A percentile compares a stretch with the other conserved stretches of the same genome.
phyloP scores from a whole-genome alignment of 1,140 invertebrate species.

The Ectropis grisescens region DNA sequence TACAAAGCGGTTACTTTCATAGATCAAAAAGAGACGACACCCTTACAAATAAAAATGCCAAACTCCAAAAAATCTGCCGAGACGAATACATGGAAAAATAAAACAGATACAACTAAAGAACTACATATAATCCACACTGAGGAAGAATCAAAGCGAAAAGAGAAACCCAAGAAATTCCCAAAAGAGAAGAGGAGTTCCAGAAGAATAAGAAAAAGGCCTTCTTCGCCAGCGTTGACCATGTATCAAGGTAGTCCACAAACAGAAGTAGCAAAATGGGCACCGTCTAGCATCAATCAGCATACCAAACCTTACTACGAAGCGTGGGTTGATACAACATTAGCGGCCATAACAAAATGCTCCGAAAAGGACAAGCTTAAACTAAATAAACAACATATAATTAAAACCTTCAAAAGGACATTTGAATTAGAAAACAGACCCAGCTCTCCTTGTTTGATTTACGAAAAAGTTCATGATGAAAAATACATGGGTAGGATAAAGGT shows the following conservation, averaged over 20 bases:
- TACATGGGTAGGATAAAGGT: slow-evolving; percentile 40
- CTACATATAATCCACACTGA: slow-evolving; percentile 1
- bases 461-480: slow-evolving; percentile 26
- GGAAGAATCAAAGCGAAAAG: slow-evolving; percentile 3
- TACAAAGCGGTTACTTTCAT: slow-evolving; percentile 33
- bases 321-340: slow-evolving; percentile 34
- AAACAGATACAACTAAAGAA: slow-evolving; percentile 8
- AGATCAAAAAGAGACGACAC: slow-evolving; percentile 14
- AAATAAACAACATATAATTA: slow-evolving; percentile 18
- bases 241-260: slow-evolving; percentile 19
- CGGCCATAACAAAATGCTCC: slow-evolving; percentile 21
- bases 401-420: slow-evolving; percentile 15
- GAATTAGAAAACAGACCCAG: slow-evolving; percentile 11
- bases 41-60: slow-evolving; percentile 27
- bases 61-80: slow-evolving; percentile 4
- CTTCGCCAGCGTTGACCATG: slow-evolving; percentile 13
- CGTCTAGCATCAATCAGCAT: slow-evolving; percentile 21
- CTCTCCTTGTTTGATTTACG: slow-evolving; percentile 24
- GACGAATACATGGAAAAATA: slow-evolving; percentile 10
- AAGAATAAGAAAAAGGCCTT: slow-evolving; percentile 7
- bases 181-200: slow-evolving; percentile 6
- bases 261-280: slow-evolving; percentile 40
- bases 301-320: slow-evolving; percentile 49
- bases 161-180: slow-evolving; percentile 5
- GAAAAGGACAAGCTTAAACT: slow-evolving; percentile 17